Evolutionary conservation across 2,888 invertebrate species (phyloP).

Genomic region (Aspidapion aeneum): DNA sequence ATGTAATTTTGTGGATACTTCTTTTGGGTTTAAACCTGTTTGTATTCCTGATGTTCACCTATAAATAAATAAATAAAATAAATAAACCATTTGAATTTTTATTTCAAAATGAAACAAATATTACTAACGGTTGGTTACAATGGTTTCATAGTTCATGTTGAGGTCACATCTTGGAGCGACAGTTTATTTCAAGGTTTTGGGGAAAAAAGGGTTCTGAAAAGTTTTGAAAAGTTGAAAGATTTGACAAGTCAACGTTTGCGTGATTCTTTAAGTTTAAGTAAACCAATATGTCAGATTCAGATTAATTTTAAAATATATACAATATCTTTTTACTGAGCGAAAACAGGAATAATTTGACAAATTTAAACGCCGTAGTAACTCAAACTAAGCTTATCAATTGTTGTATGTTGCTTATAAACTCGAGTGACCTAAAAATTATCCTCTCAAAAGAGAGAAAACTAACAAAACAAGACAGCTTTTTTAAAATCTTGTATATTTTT

Average conservation of each 20-base stretch:
- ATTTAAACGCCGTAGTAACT: conserved; percentile 42
- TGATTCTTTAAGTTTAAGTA: conserved; percentile 52
- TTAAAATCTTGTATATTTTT: too few relatives aligned
- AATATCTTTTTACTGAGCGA: conserved; percentile 49
- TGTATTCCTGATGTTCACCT: too few relatives aligned
- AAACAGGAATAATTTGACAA: conserved; percentile 39
- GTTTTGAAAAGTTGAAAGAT: conserved; percentile 30
- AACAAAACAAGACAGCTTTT: too few relatives aligned
- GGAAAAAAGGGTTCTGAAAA: conserved; percentile 18
- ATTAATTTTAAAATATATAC: conserved; percentile 53
- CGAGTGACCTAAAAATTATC: conserved; percentile 66
- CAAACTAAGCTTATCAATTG: conserved; percentile 61
- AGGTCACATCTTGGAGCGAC: conserved; percentile 47
- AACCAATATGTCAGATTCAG: conserved; percentile 51
- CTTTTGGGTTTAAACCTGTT: too few relatives aligned
- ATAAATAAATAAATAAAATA: too few relatives aligned
- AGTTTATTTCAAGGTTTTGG: neutral
- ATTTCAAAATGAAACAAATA: too few relatives aligned
- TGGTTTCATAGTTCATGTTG: conserved; percentile 46
- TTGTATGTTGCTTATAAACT: conserved; percentile 61
- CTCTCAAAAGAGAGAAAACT: conserved; percentile 64
- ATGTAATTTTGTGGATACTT: too few relatives aligned
- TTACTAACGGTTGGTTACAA: conserved; percentile 47
- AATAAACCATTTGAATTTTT: too few relatives aligned
- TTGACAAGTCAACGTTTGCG: conserved; percentile 49